Conservation (phyloP, 2,797 vertebrate genomes). For the Phaenicophaeus curvirostris region DNA sequence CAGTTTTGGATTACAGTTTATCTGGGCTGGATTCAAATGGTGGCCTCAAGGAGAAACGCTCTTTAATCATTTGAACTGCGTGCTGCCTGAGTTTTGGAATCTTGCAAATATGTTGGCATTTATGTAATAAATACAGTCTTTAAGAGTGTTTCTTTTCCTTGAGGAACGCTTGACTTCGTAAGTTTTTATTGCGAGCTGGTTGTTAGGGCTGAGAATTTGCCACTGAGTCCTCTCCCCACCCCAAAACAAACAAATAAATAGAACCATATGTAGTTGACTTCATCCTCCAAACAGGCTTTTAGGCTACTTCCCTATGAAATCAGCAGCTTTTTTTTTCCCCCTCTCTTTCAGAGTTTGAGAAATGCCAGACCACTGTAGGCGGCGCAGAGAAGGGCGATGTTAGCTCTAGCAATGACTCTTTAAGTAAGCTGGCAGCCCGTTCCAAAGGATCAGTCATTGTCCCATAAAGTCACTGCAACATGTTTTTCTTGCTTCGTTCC, state of each 20-base stretch:
- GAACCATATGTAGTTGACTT: conserved; percentile 64
- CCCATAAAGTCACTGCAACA: not conserved
- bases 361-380: conserved; percentile 26
- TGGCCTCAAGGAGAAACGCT: not conserved
- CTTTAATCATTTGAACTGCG: conserved; percentile 11
- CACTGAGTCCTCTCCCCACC: conserved; percentile 57
- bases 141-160: conserved; percentile 19
- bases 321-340: not conserved
- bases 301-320: conserved; percentile 54
- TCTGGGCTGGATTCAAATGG: conserved; percentile 8
- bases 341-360: conserved; percentile 9
- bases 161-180: conserved; percentile 37
- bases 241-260: conserved; percentile 69
- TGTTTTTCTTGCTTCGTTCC: not conserved
- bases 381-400: not conserved
- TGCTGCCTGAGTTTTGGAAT: conserved; percentile 30
- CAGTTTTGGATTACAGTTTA: conserved; percentile 15
- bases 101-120: conserved; percentile 32
- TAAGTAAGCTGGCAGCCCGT: not conserved
- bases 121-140: conserved; percentile 47
- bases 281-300: conserved; percentile 43
- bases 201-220: conserved; percentile 63
- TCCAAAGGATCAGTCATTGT: not conserved
- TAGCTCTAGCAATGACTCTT: conserved; percentile 3
- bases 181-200: conserved; percentile 53